These are phyloP conservation scores for Netelia melanura DNA, from an alignment of 2,888 invertebrate genomes.

Conservation along the genomic window DNA sequence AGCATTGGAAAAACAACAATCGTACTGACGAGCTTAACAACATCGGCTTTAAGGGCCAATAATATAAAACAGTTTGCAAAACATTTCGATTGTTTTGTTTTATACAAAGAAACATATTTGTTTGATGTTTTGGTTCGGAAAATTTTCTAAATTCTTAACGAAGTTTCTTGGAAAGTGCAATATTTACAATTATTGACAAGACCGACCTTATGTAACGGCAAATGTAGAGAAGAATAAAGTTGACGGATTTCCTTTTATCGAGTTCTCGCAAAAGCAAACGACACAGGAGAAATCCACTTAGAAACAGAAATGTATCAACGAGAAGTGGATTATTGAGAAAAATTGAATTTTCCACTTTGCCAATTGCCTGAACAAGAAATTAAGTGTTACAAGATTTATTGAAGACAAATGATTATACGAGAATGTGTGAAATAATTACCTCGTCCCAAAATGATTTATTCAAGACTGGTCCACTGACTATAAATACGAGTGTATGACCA, in stretches of 20 bases:
- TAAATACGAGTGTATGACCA: conserved; percentile 89
- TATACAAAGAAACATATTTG: too few relatives aligned
- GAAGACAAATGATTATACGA: conserved; percentile 11
- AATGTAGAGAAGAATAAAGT: conserved; percentile 88
- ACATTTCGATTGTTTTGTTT: too few relatives aligned
- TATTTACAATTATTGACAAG: conserved; percentile 39
- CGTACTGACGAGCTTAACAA: too few relatives aligned
- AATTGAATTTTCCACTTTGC: conserved; percentile 87
- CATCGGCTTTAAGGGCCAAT: too few relatives aligned
- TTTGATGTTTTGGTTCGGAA: too few relatives aligned
- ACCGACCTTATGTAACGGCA: conserved; percentile 89
- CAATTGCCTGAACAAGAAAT: conserved; percentile 85
- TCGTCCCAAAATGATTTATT: conserved; percentile 88
- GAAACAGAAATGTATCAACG: conserved; percentile 90
- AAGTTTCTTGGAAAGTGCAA: conserved; percentile 6
- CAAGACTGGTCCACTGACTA: conserved; percentile 89
- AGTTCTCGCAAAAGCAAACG: conserved; percentile 89
- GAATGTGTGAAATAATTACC: conserved; percentile 81
- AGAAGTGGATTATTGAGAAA: conserved; percentile 89
- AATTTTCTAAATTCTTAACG: neutral
- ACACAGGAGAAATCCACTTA: conserved; percentile 90
- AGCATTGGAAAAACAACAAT: too few relatives aligned
- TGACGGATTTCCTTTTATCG: conserved; percentile 88
- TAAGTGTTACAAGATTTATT: neutral
- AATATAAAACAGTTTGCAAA: too few relatives aligned